These are phyloP conservation scores for Pseudolaguvia tuberculata DNA, from an alignment of 2,113 vertebrate genomes.

Conservation along the genomic window DNA sequence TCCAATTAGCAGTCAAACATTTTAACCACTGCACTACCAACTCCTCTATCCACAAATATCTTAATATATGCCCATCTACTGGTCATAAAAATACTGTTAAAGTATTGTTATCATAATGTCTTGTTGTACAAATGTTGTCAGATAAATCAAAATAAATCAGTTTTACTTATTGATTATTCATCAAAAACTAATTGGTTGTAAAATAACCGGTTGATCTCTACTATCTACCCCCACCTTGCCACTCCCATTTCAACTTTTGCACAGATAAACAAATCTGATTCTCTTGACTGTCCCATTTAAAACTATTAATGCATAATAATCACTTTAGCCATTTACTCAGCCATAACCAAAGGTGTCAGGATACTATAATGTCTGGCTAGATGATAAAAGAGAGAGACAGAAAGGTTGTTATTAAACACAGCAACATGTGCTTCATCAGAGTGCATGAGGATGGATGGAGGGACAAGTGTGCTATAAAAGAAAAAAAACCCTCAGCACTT, in stretches of 20 bases:
- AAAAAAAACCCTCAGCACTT: slow-evolving; percentile 38
- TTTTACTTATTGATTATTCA: no score
- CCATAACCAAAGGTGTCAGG: slow-evolving; percentile 2
- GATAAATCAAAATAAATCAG: no score
- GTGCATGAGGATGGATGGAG: slow-evolving; percentile 22
- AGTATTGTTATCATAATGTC: no score
- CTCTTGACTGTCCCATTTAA: background rate
- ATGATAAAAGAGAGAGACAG: slow-evolving; percentile 56
- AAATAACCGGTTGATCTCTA: no score
- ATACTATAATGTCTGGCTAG: slow-evolving; percentile 51
- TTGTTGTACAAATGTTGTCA: no score
- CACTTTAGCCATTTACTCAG: background rate
- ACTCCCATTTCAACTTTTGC: background rate
- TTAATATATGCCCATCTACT: background rate
- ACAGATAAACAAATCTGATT: background rate
- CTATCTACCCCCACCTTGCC: no score
- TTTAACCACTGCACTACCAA: no score
- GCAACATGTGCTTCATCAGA: slow-evolving; percentile 59
- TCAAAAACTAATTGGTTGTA: no score
- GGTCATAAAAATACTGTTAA: no score
- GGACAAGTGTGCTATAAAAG: slow-evolving; percentile 48
- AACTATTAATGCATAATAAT: slow-evolving; percentile 3
- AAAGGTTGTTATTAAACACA: slow-evolving; percentile 60
- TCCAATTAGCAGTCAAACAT: no score
- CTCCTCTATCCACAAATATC: no score